Percentiles rank a stretch among this genome's conserved stretches.
Evolutionary conservation across 2,797 vertebrate genomes (phyloP).

Genomic region (Otolemur crassicaudatus): DNA sequence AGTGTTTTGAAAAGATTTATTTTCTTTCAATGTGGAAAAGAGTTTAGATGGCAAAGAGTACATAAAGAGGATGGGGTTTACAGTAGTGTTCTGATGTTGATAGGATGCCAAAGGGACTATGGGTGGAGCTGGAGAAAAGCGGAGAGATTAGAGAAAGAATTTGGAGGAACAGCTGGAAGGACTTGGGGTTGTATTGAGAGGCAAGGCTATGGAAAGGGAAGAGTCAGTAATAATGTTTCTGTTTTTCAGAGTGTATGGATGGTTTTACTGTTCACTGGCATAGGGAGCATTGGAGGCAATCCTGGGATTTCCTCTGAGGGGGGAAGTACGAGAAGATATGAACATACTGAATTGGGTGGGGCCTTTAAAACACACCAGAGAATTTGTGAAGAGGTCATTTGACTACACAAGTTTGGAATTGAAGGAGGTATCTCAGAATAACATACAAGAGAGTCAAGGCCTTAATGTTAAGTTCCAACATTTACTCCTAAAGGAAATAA

Average conservation of each 20-base stretch:
- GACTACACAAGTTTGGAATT: neutral
- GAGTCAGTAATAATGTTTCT: neutral
- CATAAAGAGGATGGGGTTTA: neutral
- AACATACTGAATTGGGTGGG: neutral
- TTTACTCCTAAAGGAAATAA: neutral
- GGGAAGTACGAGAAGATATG: neutral
- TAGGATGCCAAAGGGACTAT: neutral
- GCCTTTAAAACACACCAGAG: neutral
- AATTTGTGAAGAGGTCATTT: neutral
- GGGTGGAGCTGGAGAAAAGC: neutral
- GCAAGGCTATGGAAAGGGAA: neutral
- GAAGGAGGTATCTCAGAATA: neutral
- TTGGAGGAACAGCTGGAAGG: neutral
- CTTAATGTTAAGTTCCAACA: neutral
- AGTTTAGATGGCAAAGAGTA: neutral
- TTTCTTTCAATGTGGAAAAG: neutral
- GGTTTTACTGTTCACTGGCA: neutral
- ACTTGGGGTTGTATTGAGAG: neutral
- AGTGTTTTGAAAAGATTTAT: neutral
- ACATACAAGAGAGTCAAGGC: neutral
- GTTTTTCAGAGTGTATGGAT: neutral
- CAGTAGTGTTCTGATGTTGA: neutral
- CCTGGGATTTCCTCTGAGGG: neutral
- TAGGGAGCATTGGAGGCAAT: neutral
- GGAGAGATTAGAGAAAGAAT: neutral